Conservation (phyloP, 2,797 vertebrate species). For the Serranus cabrilla region DNA sequence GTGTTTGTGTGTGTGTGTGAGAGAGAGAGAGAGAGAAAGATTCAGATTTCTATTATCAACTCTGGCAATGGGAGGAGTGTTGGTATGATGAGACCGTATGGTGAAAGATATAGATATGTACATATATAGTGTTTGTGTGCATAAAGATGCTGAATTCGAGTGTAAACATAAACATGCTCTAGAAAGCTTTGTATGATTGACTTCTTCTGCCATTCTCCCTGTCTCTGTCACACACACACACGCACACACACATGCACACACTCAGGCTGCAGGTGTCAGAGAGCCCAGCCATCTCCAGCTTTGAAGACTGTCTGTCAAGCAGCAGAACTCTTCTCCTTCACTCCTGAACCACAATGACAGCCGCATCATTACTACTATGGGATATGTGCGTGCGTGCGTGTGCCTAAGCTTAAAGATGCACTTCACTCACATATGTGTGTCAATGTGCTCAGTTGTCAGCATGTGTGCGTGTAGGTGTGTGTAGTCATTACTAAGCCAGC, state of each 20-base stretch:
- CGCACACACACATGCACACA: slow-evolving; percentile 15
- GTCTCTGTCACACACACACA: not conserved
- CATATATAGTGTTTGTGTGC: not conserved
- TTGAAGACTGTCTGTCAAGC: slow-evolving; percentile 59
- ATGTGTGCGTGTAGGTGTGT: slow-evolving; percentile 20
- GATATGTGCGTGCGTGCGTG: not conserved
- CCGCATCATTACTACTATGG: slow-evolving; percentile 50
- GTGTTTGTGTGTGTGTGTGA: slow-evolving; percentile 5
- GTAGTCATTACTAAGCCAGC: slow-evolving; percentile 47
- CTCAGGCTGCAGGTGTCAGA: slow-evolving; percentile 36
- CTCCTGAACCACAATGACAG: slow-evolving; percentile 55
- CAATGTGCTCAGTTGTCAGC: not conserved
- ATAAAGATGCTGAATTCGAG: not conserved
- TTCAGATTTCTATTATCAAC: slow-evolving; percentile 25
- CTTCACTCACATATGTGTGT: slow-evolving; percentile 9
- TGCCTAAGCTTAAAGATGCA: not conserved
- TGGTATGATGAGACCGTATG: slow-evolving; percentile 8
- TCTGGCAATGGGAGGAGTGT: slow-evolving; percentile 16
- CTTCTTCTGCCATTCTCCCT: not conserved
- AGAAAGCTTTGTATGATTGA: not conserved
- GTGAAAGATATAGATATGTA: not conserved
- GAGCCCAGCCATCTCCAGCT: slow-evolving; percentile 43
- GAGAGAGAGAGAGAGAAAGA: not conserved
- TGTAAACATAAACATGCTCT: not conserved
- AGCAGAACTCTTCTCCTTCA: slow-evolving; percentile 32